Evolutionary conservation across 2,888 invertebrate genomes (phyloP), one percentile per base, ranked within the genome.

Genomic region (Scaptomyza polygonia): DNA sequence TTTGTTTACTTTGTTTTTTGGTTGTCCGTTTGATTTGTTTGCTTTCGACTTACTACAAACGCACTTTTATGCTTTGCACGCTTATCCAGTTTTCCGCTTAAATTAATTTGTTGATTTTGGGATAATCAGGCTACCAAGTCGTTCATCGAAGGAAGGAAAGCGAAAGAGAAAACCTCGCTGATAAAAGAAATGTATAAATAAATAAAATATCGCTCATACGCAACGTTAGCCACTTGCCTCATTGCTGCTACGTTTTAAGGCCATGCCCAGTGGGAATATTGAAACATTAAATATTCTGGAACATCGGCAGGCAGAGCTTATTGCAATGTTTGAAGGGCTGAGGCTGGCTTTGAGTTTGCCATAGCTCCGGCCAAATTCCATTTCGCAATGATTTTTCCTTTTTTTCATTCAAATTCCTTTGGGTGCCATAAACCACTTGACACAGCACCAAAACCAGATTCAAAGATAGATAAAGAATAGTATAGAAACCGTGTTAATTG

Each of bases 361-460:
- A 25, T 34, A 32, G 54, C 52, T 39, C 30, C 59, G 34, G 29
- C 16, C 42, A 34, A 64, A 47, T 34, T 48, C 36, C 65, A 70
- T 78, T 70, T 72, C 67, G 52, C 78, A 78, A 81, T 81, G 77
- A 86, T 86, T 86, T 81, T 84, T 84, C 72, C 36, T 18, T 54
- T 34, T 58, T 69, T 77, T 77, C 67, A 58, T 57, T 67, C 55
- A 49, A 70, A 76, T 66, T 70, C 87, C 85, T 71, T 67, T 52
- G 85, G 85, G 85, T 81, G 79, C 79, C 72, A 84, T 82, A 86
- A 82, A 86, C 62, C 76, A 80, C 69, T 84, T 57, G 79, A 59
- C 66, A 25, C 3, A 25, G 25, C 25, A 25, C 25, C 25, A 1
- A 25, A 25, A 56, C 14, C 36, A 36, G 3, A 7, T 14, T 14